These are phyloP conservation scores for Turnix velox DNA, from an alignment of 2,113 vertebrate species.

Conservation along the genomic window DNA sequence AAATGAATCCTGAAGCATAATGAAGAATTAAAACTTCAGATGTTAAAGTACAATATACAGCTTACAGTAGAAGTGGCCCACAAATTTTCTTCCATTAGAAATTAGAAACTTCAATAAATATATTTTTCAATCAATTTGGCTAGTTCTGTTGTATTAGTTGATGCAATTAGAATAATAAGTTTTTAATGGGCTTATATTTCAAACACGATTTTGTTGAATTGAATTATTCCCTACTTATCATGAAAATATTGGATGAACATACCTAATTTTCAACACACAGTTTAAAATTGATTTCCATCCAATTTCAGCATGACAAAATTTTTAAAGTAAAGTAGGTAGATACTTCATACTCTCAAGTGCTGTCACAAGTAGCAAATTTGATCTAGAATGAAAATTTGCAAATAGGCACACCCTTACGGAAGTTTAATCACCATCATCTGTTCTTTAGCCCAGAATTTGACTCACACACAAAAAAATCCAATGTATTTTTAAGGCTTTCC, in stretches of 20 bases:
- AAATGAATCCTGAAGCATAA: neutral
- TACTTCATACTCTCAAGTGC: neutral
- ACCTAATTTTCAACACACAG: slow-evolving; percentile 10
- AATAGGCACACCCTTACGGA: neutral
- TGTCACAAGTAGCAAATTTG: neutral
- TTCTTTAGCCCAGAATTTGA: neutral
- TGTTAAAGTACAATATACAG: neutral
- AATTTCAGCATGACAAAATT: neutral
- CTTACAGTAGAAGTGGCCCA: neutral
- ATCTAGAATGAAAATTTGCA: neutral
- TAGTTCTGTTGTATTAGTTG: neutral
- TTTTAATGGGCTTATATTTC: slow-evolving; percentile 40
- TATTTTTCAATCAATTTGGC: neutral
- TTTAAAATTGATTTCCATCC: slow-evolving; percentile 32
- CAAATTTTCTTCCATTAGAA: neutral
- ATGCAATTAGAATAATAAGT: slow-evolving; percentile 12
- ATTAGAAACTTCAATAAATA: neutral
- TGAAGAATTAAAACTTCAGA: neutral
- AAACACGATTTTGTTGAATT: slow-evolving; percentile 19
- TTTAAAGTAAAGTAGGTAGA: slow-evolving; percentile 10
- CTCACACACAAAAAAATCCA: neutral
- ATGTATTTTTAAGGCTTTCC: neutral
- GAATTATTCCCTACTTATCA: slow-evolving; percentile 29
- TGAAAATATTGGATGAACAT: slow-evolving; percentile 24
- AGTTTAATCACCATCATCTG: neutral